Percentiles rank a stretch among this genome's conserved stretches.
Conservation (phyloP, 2,113 vertebrate genomes). For the rat (Rattus norvegicus) region DNA sequence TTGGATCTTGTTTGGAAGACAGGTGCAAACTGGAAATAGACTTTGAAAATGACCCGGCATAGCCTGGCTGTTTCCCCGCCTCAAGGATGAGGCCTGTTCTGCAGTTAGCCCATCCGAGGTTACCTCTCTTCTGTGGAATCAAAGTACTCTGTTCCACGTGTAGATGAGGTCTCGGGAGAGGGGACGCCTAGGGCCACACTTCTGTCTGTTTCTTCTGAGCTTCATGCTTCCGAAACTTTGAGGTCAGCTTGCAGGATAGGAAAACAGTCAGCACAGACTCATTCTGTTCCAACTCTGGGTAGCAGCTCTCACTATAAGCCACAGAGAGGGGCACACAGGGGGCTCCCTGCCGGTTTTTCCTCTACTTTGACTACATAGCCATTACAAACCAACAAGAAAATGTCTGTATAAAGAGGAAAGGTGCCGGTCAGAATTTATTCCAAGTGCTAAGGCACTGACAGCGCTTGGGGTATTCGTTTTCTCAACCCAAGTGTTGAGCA, state of each 20-base stretch:
- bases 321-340: not conserved
- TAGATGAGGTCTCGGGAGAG: not conserved
- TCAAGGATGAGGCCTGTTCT: not conserved
- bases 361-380: not conserved
- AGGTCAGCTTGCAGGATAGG: slow-evolving; percentile 10
- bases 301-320: not conserved
- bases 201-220: not conserved
- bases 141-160: not conserved
- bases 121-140: not conserved
- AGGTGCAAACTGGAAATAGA: slow-evolving; percentile 71
- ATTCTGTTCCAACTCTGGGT: not conserved
- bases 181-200: not conserved
- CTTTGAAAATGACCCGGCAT: slow-evolving; percentile 41
- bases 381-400: not conserved
- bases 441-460: not conserved
- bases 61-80: not conserved
- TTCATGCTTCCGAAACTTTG: not conserved
- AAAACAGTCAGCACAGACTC: not conserved
- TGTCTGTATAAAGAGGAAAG: not conserved
- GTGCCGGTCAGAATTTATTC: not conserved
- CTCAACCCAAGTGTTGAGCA: not conserved
- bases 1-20: slow-evolving; percentile 59
- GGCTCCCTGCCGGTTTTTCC: not conserved
- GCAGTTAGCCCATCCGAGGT: not conserved
- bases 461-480: not conserved